phyloP scores from a whole-genome alignment of 2,113 vertebrate species.

The Bothrops jararaca region DNA sequence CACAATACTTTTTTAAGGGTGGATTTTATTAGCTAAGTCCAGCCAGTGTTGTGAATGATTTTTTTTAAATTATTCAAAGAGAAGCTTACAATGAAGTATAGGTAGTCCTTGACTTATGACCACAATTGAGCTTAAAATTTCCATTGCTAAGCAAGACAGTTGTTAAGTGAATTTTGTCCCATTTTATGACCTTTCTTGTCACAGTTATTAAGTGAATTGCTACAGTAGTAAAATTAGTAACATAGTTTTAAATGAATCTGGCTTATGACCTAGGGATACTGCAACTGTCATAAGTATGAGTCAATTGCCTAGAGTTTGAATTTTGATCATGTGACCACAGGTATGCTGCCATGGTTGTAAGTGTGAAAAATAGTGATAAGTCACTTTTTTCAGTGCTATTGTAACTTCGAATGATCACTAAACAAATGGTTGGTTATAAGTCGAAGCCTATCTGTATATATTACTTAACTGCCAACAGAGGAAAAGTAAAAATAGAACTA shows the following conservation, averaged over 20 bases:
- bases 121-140: background rate
- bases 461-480: background rate
- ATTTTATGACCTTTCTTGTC: background rate
- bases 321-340: background rate
- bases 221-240: background rate
- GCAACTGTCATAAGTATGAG: background rate
- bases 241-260: background rate
- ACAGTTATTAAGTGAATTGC: background rate
- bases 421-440: background rate
- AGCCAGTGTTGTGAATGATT: background rate
- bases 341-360: background rate
- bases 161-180: background rate
- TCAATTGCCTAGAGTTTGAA: background rate
- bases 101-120: background rate
- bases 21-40: background rate
- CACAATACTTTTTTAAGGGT: background rate
- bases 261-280: background rate
- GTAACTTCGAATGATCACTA: background rate
- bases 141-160: background rate
- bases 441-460: background rate
- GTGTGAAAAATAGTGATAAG: background rate
- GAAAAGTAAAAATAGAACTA: background rate
- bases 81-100: background rate
- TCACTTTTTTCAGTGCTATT: background rate
- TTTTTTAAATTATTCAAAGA: background rate